Conservation (phyloP, 2,888 invertebrate genomes). For the Selenia dentaria region DNA sequence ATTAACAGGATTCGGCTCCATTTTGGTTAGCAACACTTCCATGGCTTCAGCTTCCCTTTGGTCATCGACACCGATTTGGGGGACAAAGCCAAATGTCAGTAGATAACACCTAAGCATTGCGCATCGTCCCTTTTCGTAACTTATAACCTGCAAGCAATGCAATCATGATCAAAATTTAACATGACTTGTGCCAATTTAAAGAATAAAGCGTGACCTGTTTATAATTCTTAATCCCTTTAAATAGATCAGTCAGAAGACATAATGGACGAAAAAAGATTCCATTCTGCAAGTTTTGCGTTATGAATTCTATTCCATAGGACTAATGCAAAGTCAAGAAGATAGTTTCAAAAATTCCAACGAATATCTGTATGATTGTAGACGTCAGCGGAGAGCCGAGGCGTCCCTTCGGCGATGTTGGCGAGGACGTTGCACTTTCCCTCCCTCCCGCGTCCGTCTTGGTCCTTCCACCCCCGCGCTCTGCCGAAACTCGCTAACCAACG, state of each 20-base stretch:
- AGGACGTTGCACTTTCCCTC: conserved; percentile 82
- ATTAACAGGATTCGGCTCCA: conserved; percentile 73
- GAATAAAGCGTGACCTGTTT: too few relatives aligned
- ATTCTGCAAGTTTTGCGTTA: too few relatives aligned
- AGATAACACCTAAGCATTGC: conserved; percentile 37
- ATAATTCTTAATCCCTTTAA: too few relatives aligned
- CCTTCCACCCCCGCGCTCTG: conserved; percentile 68
- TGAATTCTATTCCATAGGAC: too few relatives aligned
- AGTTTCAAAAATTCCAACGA: conserved; percentile 30
- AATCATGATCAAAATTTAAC: too few relatives aligned
- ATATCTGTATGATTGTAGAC: conserved; percentile 26
- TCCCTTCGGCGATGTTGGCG: conserved; percentile 73
- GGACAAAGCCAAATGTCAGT: conserved; percentile 52
- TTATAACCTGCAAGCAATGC: too few relatives aligned
- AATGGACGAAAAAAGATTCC: too few relatives aligned
- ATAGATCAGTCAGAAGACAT: too few relatives aligned
- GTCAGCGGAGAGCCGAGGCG: conserved; percentile 61
- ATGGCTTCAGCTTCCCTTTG: conserved; percentile 77
- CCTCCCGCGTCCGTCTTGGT: conserved; percentile 56
- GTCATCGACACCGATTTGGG: conserved; percentile 74
- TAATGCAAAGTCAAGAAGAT: conserved; percentile 28
- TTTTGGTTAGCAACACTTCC: conserved; percentile 54
- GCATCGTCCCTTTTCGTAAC: background rate
- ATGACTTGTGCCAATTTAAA: too few relatives aligned
- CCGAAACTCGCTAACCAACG: conserved; percentile 77